Evolutionary conservation across 2,113 vertebrate genomes (phyloP).

Genomic region (Camelus dromedarius): DNA sequence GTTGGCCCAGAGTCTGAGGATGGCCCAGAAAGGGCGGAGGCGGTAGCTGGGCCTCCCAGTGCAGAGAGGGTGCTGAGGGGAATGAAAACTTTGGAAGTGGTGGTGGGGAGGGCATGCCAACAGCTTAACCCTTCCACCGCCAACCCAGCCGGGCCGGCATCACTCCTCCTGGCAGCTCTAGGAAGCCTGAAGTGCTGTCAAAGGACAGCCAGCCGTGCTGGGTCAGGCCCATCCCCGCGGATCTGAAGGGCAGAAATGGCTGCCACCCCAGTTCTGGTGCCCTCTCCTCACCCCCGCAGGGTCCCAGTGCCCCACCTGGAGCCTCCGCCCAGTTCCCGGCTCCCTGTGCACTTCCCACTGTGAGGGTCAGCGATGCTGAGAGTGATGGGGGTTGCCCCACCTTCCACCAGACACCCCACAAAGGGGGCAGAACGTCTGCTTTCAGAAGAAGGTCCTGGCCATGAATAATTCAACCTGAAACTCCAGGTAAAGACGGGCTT

Average conservation of each 20-base stretch:
- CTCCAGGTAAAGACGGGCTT: not conserved
- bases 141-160: not conserved
- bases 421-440: not conserved
- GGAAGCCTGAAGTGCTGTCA: rapidly evolving
- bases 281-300: not conserved
- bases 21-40: not conserved
- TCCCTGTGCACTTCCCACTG: not conserved
- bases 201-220: rapidly evolving
- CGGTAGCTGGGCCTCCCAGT: not conserved
- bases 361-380: not conserved
- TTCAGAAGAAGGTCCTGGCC: not conserved
- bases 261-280: rapidly evolving
- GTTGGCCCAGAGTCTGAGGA: not conserved
- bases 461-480: not conserved
- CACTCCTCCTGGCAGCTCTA: not conserved
- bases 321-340: rapidly evolving
- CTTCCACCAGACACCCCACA: not conserved
- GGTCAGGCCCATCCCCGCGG: not conserved
- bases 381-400: not conserved
- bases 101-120: no score
- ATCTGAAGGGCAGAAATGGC: not conserved
- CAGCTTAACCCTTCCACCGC: no score
- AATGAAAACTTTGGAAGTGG: not conserved
- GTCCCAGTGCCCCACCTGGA: not conserved
- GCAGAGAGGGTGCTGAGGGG: no score